Conservation (phyloP, 2,888 invertebrate genomes). For the Eilema depressum region DNA sequence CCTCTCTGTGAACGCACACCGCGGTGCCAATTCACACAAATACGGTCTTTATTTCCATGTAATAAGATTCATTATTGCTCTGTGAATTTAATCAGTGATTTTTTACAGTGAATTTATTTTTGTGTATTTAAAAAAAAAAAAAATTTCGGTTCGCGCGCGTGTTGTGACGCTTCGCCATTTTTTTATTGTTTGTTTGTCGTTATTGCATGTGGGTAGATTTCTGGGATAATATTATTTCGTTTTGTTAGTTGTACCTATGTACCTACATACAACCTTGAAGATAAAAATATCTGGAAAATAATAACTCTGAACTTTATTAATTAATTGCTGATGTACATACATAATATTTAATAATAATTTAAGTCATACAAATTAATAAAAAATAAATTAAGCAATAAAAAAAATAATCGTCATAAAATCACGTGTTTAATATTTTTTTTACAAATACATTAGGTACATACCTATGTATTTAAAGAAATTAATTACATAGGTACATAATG, state of each 20-base stretch:
- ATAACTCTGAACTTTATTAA: too few relatives aligned
- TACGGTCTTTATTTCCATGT: constrained; percentile 40
- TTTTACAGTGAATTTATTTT: constrained; percentile 37
- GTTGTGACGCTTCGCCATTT: constrained; percentile 58
- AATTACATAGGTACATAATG: too few relatives aligned
- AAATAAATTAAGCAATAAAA: too few relatives aligned
- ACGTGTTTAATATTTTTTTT: too few relatives aligned
- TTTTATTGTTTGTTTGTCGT: constrained; percentile 58
- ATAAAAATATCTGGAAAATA: not conserved
- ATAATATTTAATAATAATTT: too few relatives aligned
- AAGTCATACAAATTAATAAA: too few relatives aligned
- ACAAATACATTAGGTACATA: too few relatives aligned
- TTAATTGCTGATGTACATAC: too few relatives aligned
- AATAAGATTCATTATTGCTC: constrained; percentile 36
- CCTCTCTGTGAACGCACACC: constrained; percentile 66
- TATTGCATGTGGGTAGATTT: constrained; percentile 54
- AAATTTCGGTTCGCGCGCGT: constrained; percentile 47
- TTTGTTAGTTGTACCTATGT: not conserved
- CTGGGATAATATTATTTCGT: constrained; percentile 55
- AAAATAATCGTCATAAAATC: too few relatives aligned
- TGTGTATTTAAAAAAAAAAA: constrained; percentile 41
- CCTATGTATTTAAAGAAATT: too few relatives aligned
- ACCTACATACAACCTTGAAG: not conserved
- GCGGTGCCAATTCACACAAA: constrained; percentile 46
- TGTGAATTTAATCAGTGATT: constrained; percentile 34